phyloP scores from a whole-genome alignment of 2,113 vertebrate species.

The Oplegnathus fasciatus region DNA sequence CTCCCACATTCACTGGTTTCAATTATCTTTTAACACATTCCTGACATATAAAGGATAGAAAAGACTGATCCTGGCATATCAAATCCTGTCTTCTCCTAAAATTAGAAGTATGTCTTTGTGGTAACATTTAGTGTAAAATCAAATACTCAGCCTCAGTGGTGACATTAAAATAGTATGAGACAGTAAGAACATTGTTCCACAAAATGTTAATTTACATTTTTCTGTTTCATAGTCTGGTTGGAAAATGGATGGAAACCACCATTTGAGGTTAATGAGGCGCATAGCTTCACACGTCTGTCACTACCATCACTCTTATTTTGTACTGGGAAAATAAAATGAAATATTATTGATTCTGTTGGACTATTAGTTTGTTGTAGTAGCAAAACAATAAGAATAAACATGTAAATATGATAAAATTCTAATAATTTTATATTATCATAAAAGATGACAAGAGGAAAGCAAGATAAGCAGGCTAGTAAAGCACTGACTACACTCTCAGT shows the following conservation, averaged over 20 bases:
- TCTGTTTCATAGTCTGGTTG: slow-evolving; percentile 41
- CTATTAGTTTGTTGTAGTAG: not conserved
- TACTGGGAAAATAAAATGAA: not conserved
- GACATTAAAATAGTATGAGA: not conserved
- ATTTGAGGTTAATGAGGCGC: slow-evolving; percentile 2
- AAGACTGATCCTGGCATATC: not conserved
- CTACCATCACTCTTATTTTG: not conserved
- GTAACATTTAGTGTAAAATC: not conserved
- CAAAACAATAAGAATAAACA: not conserved
- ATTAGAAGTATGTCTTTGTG: not conserved
- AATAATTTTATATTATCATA: not conserved
- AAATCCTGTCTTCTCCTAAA: not conserved
- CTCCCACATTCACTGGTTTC: slow-evolving; percentile 5
- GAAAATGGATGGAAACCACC: slow-evolving; percentile 58
- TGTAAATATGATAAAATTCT: not conserved
- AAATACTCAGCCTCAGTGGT: not conserved
- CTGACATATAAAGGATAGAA: not conserved
- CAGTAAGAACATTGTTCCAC: slow-evolving; percentile 11
- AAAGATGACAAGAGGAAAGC: not conserved
- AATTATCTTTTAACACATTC: slow-evolving; percentile 8
- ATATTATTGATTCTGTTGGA: not conserved
- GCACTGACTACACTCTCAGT: not conserved
- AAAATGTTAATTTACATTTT: slow-evolving; percentile 62
- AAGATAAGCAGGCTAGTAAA: not conserved
- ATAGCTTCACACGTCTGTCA: not conserved